Evolutionary conservation across 1,140 invertebrate species (phyloP), one percentile per base, ranked within the genome.

Genomic region (Drosophila ambigua): DNA sequence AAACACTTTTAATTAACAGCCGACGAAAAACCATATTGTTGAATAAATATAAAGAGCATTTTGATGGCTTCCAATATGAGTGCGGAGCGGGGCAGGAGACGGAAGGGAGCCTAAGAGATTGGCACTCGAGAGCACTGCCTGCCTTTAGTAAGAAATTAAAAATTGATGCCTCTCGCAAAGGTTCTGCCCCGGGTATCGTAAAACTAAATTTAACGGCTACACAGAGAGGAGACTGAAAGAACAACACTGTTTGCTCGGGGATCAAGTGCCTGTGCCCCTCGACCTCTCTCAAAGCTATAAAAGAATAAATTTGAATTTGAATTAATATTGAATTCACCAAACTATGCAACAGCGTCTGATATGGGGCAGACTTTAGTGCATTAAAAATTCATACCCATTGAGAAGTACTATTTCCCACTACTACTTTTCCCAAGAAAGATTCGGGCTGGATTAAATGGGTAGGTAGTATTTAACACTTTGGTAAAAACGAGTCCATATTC

Each of bases 1-100:
- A 58, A 69, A 69, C 52, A 73, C 24, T 54, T 73, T 73, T 73
- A 73, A 73, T 73, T 73, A 73, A 73, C 59, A 63, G 72, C 58
- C 26, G 57, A 39, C 35, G 57, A 39, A 55, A 44, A 63, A 41
- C 39, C 58, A 44, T 52, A 62, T 35, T 43, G n/a, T 13, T 63
- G 62, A 51, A 39, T 44, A 73, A 73, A 54, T 54, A 63, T 63
- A 71, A 46, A 51, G 24, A 69, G 72, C 71, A 72, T 73, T 73
- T 73, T 73, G 62, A 73, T 73, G 71, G 46, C 68, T 72, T 63
- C n/a, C 57, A 62, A 62, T 72, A 72, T 49, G 13, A 11, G 3
- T 0, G 6, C 1, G 0, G 28, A 28, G 28, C 2, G 31, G 31
- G 28, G 11, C 0, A 2, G 3, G 41, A 50, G 45, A 44, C 50